phyloP scores from a whole-genome alignment of 1,140 invertebrate genomes.

The Bemisia tabaci region DNA sequence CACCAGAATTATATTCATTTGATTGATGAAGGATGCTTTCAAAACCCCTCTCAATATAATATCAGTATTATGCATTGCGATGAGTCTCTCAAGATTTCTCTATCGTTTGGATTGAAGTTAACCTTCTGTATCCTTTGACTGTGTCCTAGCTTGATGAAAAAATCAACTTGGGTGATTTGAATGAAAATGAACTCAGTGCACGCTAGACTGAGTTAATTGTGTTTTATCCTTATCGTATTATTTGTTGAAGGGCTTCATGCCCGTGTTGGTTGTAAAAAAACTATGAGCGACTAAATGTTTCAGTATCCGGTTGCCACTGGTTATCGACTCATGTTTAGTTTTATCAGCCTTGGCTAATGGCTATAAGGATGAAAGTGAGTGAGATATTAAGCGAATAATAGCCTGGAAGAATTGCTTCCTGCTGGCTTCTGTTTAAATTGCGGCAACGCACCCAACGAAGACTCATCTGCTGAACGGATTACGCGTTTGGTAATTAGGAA shows the following conservation, averaged over 20 bases:
- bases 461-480: neutral
- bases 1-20: too few relatives aligned
- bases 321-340: neutral
- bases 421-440: neutral
- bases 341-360: neutral
- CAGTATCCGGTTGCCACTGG: neutral
- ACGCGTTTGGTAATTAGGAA: neutral
- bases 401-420: neutral
- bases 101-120: too few relatives aligned
- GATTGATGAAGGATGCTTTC: too few relatives aligned
- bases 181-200: too few relatives aligned
- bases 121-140: too few relatives aligned
- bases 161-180: too few relatives aligned
- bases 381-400: neutral
- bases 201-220: too few relatives aligned
- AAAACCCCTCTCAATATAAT: too few relatives aligned
- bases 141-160: too few relatives aligned
- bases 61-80: too few relatives aligned
- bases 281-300: neutral
- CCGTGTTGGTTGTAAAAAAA: neutral
- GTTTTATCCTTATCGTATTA: too few relatives aligned
- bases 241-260: neutral
- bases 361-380: neutral
- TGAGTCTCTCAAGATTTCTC: too few relatives aligned
- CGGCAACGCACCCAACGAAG: neutral